Base-by-base conservation (phyloP, 2,888 invertebrate species). In the Stenolophus ochropezus region DNA sequence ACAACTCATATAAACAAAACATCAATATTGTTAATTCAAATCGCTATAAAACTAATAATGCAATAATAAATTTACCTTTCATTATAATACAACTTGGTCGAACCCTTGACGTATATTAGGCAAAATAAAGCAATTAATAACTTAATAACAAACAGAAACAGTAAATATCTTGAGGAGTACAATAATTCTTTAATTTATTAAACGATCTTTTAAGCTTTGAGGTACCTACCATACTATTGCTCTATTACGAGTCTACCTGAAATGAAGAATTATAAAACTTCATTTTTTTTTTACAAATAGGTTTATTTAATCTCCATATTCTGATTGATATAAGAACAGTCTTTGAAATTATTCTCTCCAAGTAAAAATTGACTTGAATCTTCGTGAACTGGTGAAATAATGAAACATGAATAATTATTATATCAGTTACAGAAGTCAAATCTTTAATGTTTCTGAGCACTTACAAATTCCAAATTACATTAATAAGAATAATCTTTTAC, bases 401-500 rank as follows among this genome's bases (percentile, higher is more conserved):
- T 42, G 33, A 33, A 47, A 73, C 73, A 73, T 73, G 21, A 73
- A 21, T 49, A 33, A 65, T 65, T 14, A 33, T 65, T 20, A 65
- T 25, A 69, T 61, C 27, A n/a, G 49, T 49, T 73, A 73, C 49
- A 49, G 73, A 73, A 20, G 18, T 49, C 21, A 73, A 49, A 73
- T 73, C 49, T 73, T 73, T 73, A 73, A 73, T 73, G 23, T 49
- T 69, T 69, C 69, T 33, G 69, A 69, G 69, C 69, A 69, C 69
- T 69, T 69, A 69, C 69, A 69, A 69, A 69, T 33, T 73, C 49
- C 73, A 73, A 69, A 49, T 73, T 73, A 73, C 73, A 73, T 73
- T 49, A 65, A 14, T 49, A 18, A 47, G 0, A 73, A 49, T 73
- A 47, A 49, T 21, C 23, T 23, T 73, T 49, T 49, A 73, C 73